Percentiles rank a stretch among this genome's conserved stretches.
phyloP scores from a whole-genome alignment of 2,888 invertebrate genomes.

The Amiota minor region DNA sequence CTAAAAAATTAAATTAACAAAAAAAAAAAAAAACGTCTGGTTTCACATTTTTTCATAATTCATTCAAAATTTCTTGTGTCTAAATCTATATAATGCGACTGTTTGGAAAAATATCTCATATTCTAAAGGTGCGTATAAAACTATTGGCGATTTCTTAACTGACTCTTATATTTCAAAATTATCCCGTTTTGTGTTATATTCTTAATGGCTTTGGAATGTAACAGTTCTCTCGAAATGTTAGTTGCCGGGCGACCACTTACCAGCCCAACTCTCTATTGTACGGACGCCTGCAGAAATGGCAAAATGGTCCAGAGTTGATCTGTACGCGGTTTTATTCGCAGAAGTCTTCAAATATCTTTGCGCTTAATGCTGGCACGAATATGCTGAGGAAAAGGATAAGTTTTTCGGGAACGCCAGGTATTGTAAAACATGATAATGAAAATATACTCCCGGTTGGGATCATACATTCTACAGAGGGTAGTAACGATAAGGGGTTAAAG shows the following conservation, averaged over 20 bases:
- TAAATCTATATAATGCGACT: constrained; percentile 48
- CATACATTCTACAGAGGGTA: constrained; percentile 39
- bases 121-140: constrained; percentile 49
- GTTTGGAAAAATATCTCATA: constrained; percentile 52
- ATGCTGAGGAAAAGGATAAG: constrained; percentile 57
- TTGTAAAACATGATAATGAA: not conserved
- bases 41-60: constrained; percentile 37
- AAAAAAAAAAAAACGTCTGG: constrained; percentile 39
- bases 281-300: constrained; percentile 23
- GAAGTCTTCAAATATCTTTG: constrained; percentile 41
- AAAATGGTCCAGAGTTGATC: constrained; percentile 10
- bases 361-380: constrained; percentile 42
- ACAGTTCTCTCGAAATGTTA: constrained; percentile 57
- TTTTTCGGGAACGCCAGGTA: constrained; percentile 44
- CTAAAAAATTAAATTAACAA: constrained; percentile 31
- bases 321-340: constrained; percentile 47
- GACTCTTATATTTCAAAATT: not conserved
- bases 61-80: constrained; percentile 42
- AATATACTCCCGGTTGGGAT: constrained; percentile 27
- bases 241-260: constrained; percentile 52
- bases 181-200: not conserved
- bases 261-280: constrained; percentile 47
- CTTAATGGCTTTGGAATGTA: constrained; percentile 25
- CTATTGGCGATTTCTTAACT: not conserved
- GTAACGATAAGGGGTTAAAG: constrained; percentile 46